phyloP scores from a whole-genome alignment of 1,140 invertebrate species.

The Harpegnathos saltator region DNA sequence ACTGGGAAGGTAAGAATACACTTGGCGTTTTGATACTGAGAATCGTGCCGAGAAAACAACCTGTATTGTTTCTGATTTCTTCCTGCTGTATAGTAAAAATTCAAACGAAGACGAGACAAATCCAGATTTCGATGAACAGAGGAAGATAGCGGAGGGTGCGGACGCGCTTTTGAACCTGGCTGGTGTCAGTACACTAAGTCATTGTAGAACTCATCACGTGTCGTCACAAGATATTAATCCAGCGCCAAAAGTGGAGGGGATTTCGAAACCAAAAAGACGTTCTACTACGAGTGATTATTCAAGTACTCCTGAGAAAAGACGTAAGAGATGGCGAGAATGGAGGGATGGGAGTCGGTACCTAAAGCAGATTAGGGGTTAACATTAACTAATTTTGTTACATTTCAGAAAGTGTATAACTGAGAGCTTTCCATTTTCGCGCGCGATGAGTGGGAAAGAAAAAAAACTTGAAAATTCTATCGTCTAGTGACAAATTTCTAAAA shows the following conservation, averaged over 20 bases:
- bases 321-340: conserved; percentile 81
- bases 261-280: conserved; percentile 77
- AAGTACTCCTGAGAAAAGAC: conserved; percentile 78
- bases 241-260: conserved; percentile 65
- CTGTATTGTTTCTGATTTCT: conserved; percentile 38
- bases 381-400: conserved; percentile 44
- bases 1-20: conserved; percentile 79
- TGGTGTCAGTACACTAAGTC: conserved; percentile 86
- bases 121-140: conserved; percentile 89
- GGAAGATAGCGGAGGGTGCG: conserved; percentile 92
- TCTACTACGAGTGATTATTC: conserved; percentile 78
- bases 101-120: conserved; percentile 70
- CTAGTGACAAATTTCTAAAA: conserved; percentile 4
- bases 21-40: too few species aligned
- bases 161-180: conserved; percentile 92
- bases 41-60: neutral
- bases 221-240: conserved; percentile 62
- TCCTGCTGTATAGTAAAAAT: conserved; percentile 74
- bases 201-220: conserved; percentile 71
- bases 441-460: neutral
- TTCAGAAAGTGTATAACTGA: conserved; percentile 31
- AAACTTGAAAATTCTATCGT: conserved; percentile 4
- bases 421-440: conserved; percentile 37
- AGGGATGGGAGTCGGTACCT: conserved; percentile 81
- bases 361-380: conserved; percentile 83